Conservation (phyloP, 2,797 vertebrate species). For the Peromyscus attwateri region DNA sequence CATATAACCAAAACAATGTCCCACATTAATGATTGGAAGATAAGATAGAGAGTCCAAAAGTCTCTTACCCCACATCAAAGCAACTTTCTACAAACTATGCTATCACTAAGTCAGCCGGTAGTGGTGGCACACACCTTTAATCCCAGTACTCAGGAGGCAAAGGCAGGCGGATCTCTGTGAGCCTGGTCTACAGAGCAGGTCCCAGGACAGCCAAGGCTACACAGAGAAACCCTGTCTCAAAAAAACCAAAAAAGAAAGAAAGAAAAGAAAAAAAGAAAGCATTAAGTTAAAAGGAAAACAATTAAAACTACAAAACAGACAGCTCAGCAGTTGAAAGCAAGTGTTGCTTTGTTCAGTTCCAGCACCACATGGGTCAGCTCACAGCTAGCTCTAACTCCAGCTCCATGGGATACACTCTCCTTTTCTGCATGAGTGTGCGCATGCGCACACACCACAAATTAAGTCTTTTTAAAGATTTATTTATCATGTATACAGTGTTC, state of each 20-base stretch:
- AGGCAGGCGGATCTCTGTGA: no score
- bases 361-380: background rate
- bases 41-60: background rate
- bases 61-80: background rate
- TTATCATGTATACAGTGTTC: no score
- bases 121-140: background rate
- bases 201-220: no score
- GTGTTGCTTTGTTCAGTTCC: background rate
- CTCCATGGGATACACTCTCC: background rate
- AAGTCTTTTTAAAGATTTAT: no score
- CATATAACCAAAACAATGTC: background rate
- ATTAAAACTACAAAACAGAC: background rate
- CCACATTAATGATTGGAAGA: background rate
- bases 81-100: background rate
- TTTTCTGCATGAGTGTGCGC: background rate
- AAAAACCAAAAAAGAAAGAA: no score
- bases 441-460: background rate
- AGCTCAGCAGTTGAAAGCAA: background rate
- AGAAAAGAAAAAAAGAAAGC: no score
- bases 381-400: background rate
- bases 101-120: no score
- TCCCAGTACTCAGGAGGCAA: no score
- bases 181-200: no score
- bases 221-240: no score
- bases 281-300: background rate